Evolutionary conservation across 2,113 vertebrate species (phyloP), one percentile per base, ranked within the genome.

Genomic region (Otus sunia): DNA sequence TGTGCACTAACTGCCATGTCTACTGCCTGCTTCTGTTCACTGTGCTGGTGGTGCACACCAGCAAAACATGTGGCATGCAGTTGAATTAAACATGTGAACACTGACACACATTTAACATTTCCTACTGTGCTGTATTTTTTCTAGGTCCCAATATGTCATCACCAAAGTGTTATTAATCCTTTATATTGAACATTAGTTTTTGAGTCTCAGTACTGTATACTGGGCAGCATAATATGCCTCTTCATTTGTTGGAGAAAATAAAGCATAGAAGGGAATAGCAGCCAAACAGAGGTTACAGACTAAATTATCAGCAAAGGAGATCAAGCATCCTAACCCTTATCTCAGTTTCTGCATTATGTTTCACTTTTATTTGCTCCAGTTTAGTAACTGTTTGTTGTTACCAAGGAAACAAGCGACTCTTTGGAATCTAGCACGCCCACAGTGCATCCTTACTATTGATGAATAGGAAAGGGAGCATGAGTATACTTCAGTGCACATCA

Each of bases 401-500:
- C 67, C 79, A 92, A 83, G 76, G 71, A 94, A 93, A 93, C 59
- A 14, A 91, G 47, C 91, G 52, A 63, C 76, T 84, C 30, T 37
- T 81, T 79, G 68, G 64, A n/a, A 87, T 74, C 72, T 69, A 87
- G 63, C n/a, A 77, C 29, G 2, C 55, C 76, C 68, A 77, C 52
- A 85, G 64, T 71, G 34, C 26, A 41, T 67, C 39, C 64, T 75
- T 68, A 50, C n/a, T 83, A 67, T 50, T 63, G 73, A 94, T 74
- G 50, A 94, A 86, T 47, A 89, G 20, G 43, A 80, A 94, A 87
- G n/a, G 21, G 64, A 84, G 22, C n/a, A 74, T 34, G 32, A 86
- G 32, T 41, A 21, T 41, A 37, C 76, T 71, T 30, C 47, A 81
- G 50, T 36, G 47, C 14, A 41, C 74, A 29, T 67, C 72, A 92